Evolutionary conservation across 2,113 vertebrate species (phyloP), one percentile per base, ranked within the genome.

Genomic region (Neopipo cinnamomea): DNA sequence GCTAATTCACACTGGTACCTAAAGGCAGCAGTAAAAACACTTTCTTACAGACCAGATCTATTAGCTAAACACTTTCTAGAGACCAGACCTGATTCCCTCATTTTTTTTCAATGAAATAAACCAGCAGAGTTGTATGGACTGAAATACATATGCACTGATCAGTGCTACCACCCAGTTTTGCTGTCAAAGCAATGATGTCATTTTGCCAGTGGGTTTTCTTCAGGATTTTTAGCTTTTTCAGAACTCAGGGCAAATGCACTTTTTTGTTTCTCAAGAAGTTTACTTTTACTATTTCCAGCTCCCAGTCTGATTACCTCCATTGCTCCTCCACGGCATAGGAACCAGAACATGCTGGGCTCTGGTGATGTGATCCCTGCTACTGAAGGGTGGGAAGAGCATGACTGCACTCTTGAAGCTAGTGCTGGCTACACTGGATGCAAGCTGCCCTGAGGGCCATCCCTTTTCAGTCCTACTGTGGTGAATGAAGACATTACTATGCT

Each of bases 391-490:
- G 33, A 90, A 85, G n/a, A 59, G 41, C 17, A 44, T 11, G 41
- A 25, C 49, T 47, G 44, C 4, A 3, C 14, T 71, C 22, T 20
- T 66, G 35, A 81, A 58, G 35, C 8, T 72, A 27, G 52, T 0
- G 3, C 18, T 68, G 52, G 24, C 52, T 87, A 1, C 4, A n/a
- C 66, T 2, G 5, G 33, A 58, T 82, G 56, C 35, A 65, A 30
- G 30, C 50, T 89, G 73, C 33, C 65, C 68, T 19, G 28, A 49
- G 50, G 15, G 30, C n/a, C 50, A 41, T 23, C 31, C 31, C 27
- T 37, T 30, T 67, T 59, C 55, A 44, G 2, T 22, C 37, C 27
- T 12, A 7, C 47, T 5, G 0, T 0, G 1, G 30, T 25, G 39
- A 67, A 47, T 28, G 8, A 63, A 71, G 37, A 50, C 5, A 18